phyloP scores from a whole-genome alignment of 2,113 vertebrate species.

The Bubo scandiacus region DNA sequence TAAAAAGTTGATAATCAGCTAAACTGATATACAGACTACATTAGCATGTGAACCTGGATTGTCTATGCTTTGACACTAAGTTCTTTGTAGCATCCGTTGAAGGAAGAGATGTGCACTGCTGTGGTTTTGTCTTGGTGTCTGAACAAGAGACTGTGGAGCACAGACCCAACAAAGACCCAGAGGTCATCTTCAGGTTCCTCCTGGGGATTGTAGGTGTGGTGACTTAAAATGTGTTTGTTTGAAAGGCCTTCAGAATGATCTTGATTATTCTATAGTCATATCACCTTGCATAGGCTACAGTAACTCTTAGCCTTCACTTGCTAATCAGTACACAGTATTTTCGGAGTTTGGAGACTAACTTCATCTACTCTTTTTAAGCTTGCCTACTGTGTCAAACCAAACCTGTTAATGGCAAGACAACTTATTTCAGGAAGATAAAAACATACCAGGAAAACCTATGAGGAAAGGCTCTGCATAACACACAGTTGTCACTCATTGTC shows the following conservation, averaged over 20 bases:
- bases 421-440: neutral
- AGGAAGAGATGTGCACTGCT: neutral
- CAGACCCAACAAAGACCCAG: neutral
- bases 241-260: neutral
- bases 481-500: neutral
- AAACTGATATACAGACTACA: neutral
- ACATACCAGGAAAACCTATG: neutral
- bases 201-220: neutral
- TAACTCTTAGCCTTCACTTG: neutral
- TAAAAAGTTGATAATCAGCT: neutral
- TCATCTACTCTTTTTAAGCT: neutral
- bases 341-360: neutral
- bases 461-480: neutral
- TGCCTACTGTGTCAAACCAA: neutral
- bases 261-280: neutral
- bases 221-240: neutral
- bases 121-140: neutral
- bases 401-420: neutral
- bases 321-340: neutral
- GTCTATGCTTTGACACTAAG: neutral
- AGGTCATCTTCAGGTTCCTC: neutral
- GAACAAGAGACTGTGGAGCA: neutral
- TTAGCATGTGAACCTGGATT: neutral
- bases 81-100: neutral
- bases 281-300: neutral